Evolutionary conservation across 2,888 invertebrate species (phyloP).

Genomic region (Heliconius cydno): DNA sequence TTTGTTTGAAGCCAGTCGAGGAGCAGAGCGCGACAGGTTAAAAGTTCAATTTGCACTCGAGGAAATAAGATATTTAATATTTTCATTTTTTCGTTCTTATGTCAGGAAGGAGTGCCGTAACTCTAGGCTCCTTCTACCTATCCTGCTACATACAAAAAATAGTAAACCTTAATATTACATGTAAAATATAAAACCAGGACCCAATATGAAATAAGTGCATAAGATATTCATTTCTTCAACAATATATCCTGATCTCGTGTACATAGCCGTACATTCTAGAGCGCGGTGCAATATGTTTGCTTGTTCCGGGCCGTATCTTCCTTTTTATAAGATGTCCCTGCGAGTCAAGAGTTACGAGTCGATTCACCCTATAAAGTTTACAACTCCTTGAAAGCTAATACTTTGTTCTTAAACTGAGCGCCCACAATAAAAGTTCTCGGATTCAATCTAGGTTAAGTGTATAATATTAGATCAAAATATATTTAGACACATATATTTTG

Average conservation of each 20-base stretch:
- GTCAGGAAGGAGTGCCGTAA: no score
- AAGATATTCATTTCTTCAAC: conserved; percentile 55
- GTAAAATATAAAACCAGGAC: not conserved
- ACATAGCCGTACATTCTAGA: conserved; percentile 63
- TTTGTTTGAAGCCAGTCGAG: no score
- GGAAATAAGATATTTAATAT: no score
- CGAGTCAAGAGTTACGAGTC: conserved; percentile 60
- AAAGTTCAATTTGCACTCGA: no score
- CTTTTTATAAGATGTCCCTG: conserved; percentile 71
- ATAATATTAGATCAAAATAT: not conserved
- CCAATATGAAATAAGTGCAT: conserved; percentile 22
- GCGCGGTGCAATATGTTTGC: conserved; percentile 71
- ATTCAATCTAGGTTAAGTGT: not conserved
- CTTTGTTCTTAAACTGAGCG: conserved; percentile 36
- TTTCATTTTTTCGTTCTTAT: no score
- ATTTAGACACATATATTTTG: no score
- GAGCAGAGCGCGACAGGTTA: no score
- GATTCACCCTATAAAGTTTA: conserved; percentile 62
- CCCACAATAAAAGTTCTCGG: not conserved
- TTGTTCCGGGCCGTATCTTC: conserved; percentile 71
- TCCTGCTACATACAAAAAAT: no score
- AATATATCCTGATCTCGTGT: conserved; percentile 57
- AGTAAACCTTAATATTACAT: not conserved
- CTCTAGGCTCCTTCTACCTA: no score
- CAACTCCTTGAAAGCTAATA: conserved; percentile 56